Percentiles rank a stretch among this genome's conserved stretches.
phyloP scores from a whole-genome alignment of 2,113 vertebrate genomes.

The Salvator merianae region DNA sequence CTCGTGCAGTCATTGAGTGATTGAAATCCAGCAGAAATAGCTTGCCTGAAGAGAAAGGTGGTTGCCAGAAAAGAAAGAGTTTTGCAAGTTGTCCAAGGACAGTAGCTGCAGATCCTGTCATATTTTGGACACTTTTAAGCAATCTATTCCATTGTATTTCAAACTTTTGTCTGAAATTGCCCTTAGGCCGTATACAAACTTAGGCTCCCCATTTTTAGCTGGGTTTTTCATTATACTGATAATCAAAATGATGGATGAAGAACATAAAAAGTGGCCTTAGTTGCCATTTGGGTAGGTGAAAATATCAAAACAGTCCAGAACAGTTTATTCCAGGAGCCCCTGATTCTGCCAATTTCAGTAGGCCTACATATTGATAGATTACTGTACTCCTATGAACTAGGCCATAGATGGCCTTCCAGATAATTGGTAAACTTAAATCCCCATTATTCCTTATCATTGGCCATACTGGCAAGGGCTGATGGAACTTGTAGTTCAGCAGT shows the following conservation, averaged over 20 bases:
- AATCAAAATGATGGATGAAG: neutral
- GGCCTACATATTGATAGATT: neutral
- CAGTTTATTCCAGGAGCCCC: neutral
- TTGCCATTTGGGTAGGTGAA: accelerated
- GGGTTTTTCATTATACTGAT: neutral
- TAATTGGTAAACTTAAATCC: no score
- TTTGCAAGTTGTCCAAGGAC: neutral
- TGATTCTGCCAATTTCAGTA: neutral
- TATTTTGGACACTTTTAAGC: neutral
- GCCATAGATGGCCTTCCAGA: no score
- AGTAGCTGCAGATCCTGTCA: neutral
- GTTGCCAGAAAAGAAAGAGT: neutral
- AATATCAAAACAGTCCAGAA: no score
- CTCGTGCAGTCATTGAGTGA: neutral
- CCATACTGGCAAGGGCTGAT: no score
- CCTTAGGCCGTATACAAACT: neutral
- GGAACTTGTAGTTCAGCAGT: no score
- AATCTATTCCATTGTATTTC: neutral
- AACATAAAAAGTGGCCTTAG: neutral
- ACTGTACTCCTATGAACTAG: no score
- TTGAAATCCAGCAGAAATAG: neutral
- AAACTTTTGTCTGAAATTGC: neutral
- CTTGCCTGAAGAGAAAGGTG: neutral
- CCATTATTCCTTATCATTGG: no score
- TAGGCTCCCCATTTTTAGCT: neutral